These are phyloP conservation scores for Menura novaehollandiae DNA, from an alignment of 2,113 vertebrate genomes.

Conservation along the genomic window DNA sequence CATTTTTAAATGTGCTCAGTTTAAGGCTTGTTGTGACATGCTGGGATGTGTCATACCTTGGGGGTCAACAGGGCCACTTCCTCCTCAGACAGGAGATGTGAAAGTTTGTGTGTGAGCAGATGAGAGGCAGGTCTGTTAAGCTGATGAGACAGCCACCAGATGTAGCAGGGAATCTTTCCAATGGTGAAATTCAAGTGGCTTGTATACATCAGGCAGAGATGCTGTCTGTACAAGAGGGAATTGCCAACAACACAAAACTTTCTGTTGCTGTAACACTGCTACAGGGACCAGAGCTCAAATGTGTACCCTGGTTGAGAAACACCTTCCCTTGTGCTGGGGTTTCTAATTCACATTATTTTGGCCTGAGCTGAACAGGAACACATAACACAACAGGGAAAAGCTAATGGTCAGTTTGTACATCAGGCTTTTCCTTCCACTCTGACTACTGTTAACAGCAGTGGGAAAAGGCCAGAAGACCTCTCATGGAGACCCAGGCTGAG, in stretches of 20 bases:
- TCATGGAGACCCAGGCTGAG: not conserved
- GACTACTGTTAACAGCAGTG: not conserved
- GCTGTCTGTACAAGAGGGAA: not conserved
- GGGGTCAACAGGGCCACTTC: not conserved
- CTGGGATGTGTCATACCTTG: not conserved
- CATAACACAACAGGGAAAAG: fast-evolving
- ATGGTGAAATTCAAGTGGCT: not conserved
- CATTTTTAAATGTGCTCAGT: not conserved
- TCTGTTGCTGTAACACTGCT: not conserved
- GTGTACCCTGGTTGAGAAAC: not conserved
- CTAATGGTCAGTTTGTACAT: not conserved
- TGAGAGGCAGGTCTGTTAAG: not conserved
- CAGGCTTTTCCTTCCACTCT: not conserved
- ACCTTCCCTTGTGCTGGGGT: not conserved
- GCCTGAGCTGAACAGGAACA: not conserved
- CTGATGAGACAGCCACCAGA: not conserved
- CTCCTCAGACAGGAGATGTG: not conserved
- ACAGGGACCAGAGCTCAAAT: not conserved
- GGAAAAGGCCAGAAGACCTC: not conserved
- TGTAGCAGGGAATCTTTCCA: not conserved
- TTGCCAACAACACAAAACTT: not conserved
- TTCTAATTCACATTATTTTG: not conserved
- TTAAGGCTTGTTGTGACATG: not conserved
- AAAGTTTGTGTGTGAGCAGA: not conserved
- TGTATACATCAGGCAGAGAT: not conserved